Base-by-base conservation (phyloP, 2,888 invertebrate species). In the Nyleta sp. region DNA sequence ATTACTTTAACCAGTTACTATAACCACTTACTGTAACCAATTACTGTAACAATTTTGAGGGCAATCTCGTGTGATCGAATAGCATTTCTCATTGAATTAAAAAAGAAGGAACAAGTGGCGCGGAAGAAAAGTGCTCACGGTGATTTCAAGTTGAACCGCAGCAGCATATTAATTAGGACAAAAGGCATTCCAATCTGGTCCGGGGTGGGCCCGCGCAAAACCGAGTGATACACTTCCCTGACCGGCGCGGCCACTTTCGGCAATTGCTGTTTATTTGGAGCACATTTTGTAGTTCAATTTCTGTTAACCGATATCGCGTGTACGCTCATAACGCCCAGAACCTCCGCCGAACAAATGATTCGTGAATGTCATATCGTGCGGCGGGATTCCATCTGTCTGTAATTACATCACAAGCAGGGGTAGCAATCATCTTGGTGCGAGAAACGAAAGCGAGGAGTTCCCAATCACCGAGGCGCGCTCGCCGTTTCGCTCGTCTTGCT, bases 361-460 rank as follows among this genome's bases (percentile, higher is more conserved):
- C 67, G 68, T 75, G 76, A 76, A 64, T 76, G 76, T 76, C 76
- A 76, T 70, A 76, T 65, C 76, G 59, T 73, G 67, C 62, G 35
- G 68, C 57, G 64, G 68, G 62, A 75, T 78, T 72, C 67, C 73
- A 68, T 67, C 68, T 73, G 64, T 59, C 73, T 73, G 73, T 73
- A 78, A 78, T 78, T 73, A 73, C 64, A 70, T 64, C 68, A 73
- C 60, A 35, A 35, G 72, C 59, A 72, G 53, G 78, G 72, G 78
- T 68, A 78, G 68, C 67, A 78, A 78, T 77, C 77, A 77, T 77
- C 55, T 65, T 59, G 72, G 72, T 35, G 77, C 65, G 77, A 72
- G 77, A 77, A 77, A 77, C 40, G 77, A 77, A 77, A 77, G 72
- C 77, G 46, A 65, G 65, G 60, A 77, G 65, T 72, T 60, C 24